Conservation (phyloP, 1,140 invertebrate genomes). For the Tetramorium alpestre region DNA sequence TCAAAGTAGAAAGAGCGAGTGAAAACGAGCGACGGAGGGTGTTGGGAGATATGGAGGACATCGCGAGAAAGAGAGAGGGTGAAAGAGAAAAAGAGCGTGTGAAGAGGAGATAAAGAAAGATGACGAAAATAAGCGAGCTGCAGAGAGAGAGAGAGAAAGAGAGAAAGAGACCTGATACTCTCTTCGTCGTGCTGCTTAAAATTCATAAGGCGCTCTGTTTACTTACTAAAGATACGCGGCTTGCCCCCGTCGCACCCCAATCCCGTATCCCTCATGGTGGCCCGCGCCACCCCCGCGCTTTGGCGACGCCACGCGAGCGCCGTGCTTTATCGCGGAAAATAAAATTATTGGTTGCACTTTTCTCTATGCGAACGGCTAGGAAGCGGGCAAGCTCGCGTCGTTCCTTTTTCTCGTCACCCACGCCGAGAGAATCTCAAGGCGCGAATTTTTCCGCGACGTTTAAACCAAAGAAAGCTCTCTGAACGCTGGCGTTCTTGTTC, state of each 20-base stretch:
- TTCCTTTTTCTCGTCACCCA: conserved; percentile 63
- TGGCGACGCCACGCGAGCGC: conserved; percentile 53
- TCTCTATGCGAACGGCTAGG: conserved; percentile 52
- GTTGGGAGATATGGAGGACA: conserved; percentile 1
- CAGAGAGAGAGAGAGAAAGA: conserved; percentile 16
- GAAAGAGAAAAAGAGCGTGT: neutral
- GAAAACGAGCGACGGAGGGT: conserved; percentile 26
- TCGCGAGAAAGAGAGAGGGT: conserved; percentile 9
- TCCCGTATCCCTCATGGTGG: conserved; percentile 44
- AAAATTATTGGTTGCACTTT: conserved; percentile 82
- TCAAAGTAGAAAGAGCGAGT: conserved; percentile 67
- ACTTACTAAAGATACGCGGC: conserved; percentile 83
- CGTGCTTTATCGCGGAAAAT: conserved; percentile 83
- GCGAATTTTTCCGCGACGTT: conserved; percentile 41
- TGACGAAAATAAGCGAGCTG: conserved; percentile 50
- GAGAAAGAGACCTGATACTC: conserved; percentile 48
- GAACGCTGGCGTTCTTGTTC: neutral
- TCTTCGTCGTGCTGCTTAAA: conserved; percentile 80
- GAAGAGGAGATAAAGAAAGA: conserved; percentile 25
- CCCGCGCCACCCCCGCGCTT: conserved; percentile 15
- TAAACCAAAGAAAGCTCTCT: conserved; percentile 13
- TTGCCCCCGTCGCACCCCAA: conserved; percentile 65
- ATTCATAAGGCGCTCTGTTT: conserved; percentile 84
- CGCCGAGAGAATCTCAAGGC: conserved; percentile 32
- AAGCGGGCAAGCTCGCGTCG: conserved; percentile 39